Base-by-base conservation (phyloP, 2,888 invertebrate species). In the Caenorhabditis virilis region DNA sequence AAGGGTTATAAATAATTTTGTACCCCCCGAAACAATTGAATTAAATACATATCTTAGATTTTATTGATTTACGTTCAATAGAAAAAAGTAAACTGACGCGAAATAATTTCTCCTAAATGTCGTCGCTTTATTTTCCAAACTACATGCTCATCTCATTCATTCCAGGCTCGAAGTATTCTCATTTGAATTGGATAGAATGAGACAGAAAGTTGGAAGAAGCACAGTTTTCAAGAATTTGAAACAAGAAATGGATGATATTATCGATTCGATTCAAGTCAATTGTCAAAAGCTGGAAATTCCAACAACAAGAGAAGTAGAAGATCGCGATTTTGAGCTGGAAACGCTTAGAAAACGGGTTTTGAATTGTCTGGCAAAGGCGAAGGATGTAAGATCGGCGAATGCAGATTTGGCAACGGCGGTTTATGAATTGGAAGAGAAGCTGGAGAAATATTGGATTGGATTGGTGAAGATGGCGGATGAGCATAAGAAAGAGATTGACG, bases 371-470 rank as follows among this genome's bases (percentile, higher is more conserved):
- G 48, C 49, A 6, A 60, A 45, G 30, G 49, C 60, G 5, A 60
- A 60, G 25, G 60, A 54, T 15, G 45, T 60, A 9, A 22, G 54
- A 25, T 42, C 38, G 3, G 50, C 38, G 2, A 60, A 60, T 43
- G 60, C 60, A 5, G 60, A 60, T 25, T 25, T 60, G 22, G 60
- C 60, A 11, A 54, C 60, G 5, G 49, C 46, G 46, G 54, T 60
- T 2, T 60, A 60, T 35, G 60, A 60, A 26, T 48, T 54, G 11
- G 60, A 60, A 26, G 60, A 60, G 22, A 49, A 50, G 11, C 39
- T 60, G 11, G 60, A 60, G n/a, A 60, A 54, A 23, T 43, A 54
- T n/a, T 60, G 60, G 60, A 60, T 30, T 30, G 30, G 13, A 30
- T 9, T 30, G 30, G 13, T 6, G 7, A 30, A 30, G 13, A 9